Evolutionary conservation across 2,113 vertebrate genomes (phyloP), one percentile per base, ranked within the genome.

Genomic region (Aldabrachelys gigantea): DNA sequence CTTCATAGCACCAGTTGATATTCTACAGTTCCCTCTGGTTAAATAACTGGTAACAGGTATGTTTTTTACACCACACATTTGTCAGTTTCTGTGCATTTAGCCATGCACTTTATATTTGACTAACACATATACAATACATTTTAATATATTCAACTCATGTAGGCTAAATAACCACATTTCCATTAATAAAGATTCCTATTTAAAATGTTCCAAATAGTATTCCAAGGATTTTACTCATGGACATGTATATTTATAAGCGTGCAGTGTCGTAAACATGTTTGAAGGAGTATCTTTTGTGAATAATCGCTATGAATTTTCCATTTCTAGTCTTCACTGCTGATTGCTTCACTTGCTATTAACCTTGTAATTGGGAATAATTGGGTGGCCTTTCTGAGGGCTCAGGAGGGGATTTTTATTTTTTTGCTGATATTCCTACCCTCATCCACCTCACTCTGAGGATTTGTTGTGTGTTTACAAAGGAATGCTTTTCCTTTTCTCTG

Each of bases 91-190:
- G 16, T 54, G 57, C 14, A 0, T n/a, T 75, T 50, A 5, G 6
- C 10, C 69, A 52, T 49, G 21, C 52, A 47, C 5, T 6, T 49
- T 41, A 38, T 5, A 54, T 52, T 41, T 91, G 80, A 53, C 75
- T 21, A 0, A 8, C 0, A 12, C 59, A 62, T 62, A 13, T 62
- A 35, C 6, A 62, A 35, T 16, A 16, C 13, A 16, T 62, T 62
- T 62, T 31, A 62, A 31, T 35, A 62, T 29, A 62, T 29, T 35
- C 29, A 62, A 16, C 59, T 12, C 59, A 31, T 35, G 29, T 35
- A 13, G 19, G 65, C 0, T 2, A 50, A 85, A 4, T 14, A 14
- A 14, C 3, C 2, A 0, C 7, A 47, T 10, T 19, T 1, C 75
- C 38, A 14, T 78, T 78, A 41, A 29, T 59, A 29, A 78, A 7